A percentile compares a stretch with the other conserved stretches of the same genome.
Conservation (phyloP, 2,797 vertebrate species). For the Hydrolagus colliei region DNA sequence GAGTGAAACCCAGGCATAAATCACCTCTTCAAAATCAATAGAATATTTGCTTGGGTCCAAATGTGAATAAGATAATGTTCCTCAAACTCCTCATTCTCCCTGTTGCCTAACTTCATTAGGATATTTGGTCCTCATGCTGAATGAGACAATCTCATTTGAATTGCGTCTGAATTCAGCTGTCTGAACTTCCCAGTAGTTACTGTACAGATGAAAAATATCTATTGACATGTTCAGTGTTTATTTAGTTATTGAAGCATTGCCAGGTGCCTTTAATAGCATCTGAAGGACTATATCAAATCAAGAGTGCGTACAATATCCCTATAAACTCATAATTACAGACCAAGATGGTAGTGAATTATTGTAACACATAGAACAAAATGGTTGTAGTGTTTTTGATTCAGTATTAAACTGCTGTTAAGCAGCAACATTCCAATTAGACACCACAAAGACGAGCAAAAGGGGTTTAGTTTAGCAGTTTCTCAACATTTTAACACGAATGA, state of each 20-base stretch:
- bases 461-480: background rate
- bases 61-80: background rate
- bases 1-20: background rate
- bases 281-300: slow-evolving; percentile 20
- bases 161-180: background rate
- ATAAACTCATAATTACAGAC: background rate
- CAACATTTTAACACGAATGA: background rate
- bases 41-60: background rate
- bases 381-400: too few relatives aligned
- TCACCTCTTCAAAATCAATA: too few relatives aligned
- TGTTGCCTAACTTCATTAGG: background rate
- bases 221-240: background rate
- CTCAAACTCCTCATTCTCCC: background rate
- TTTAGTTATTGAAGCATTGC: background rate
- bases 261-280: slow-evolving; percentile 9
- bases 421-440: background rate
- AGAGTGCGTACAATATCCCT: slow-evolving; percentile 17
- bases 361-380: too few relatives aligned
- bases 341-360: too few relatives aligned
- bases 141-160: background rate
- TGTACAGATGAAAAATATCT: background rate
- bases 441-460: background rate
- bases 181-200: background rate
- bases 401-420: too few relatives aligned
- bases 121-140: background rate